These are phyloP conservation scores for Sebastes taczanowskii DNA, from an alignment of 2,797 vertebrate species.

Conservation along the genomic window DNA sequence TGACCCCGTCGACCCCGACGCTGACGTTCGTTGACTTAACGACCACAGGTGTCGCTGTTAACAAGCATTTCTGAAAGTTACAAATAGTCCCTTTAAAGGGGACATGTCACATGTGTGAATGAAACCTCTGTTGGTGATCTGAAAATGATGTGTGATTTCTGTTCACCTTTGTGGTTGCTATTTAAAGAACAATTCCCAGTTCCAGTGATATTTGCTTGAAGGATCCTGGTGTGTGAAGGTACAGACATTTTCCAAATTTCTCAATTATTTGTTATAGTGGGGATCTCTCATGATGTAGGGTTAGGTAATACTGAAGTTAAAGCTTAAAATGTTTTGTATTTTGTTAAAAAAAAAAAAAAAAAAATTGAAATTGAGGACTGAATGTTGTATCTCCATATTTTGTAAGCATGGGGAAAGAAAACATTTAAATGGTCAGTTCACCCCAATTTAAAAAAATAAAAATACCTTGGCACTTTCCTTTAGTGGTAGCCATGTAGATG, in stretches of 20 bases:
- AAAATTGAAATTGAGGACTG: not conserved
- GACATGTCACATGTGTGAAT: not conserved
- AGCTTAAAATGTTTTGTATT: not conserved
- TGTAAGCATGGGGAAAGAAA: too few relatives aligned
- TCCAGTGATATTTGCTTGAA: not conserved
- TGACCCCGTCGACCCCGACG: too few relatives aligned
- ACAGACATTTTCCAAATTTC: slow-evolving; percentile 14
- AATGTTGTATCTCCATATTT: not conserved
- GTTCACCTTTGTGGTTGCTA: slow-evolving; percentile 38
- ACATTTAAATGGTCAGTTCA: too few relatives aligned
- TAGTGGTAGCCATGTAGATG: not conserved
- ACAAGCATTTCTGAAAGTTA: too few relatives aligned
- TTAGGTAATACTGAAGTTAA: not conserved
- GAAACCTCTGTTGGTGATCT: not conserved
- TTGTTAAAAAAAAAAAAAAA: not conserved
- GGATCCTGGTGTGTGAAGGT: slow-evolving; percentile 26
- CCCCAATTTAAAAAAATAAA: too few relatives aligned
- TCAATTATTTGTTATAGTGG: not conserved
- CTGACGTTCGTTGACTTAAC: too few relatives aligned
- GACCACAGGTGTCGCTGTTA: too few relatives aligned
- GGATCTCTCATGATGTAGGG: not conserved
- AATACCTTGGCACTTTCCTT: not conserved
- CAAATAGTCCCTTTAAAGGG: not conserved
- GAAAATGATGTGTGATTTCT: slow-evolving; percentile 24
- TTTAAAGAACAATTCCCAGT: not conserved